Conservation (phyloP, 2,797 vertebrate species). For the Bradypodion pumilum region DNA sequence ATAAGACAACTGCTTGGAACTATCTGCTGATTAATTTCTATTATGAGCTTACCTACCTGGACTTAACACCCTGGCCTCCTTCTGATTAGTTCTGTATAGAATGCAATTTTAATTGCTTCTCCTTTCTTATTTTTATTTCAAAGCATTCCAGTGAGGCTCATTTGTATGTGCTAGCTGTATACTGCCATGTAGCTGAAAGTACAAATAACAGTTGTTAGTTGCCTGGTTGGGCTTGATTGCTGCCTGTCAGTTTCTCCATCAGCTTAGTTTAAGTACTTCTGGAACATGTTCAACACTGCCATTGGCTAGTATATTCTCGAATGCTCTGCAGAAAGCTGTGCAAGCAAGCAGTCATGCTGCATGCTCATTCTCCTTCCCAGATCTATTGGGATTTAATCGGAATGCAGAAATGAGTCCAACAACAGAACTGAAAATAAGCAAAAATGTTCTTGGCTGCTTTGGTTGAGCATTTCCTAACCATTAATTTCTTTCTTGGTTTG, state of each 20-base stretch:
- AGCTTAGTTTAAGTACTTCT: neutral
- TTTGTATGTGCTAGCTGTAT: neutral
- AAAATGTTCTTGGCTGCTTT: neutral
- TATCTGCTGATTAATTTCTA: neutral
- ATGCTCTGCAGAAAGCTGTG: neutral
- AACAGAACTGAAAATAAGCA: neutral
- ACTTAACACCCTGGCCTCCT: neutral
- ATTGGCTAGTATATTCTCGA: neutral
- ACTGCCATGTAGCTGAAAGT: neutral
- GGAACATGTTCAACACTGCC: neutral
- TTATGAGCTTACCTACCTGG: neutral
- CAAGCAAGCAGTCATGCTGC: neutral
- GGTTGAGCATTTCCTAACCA: neutral
- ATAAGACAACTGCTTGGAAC: neutral
- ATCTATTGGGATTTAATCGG: neutral
- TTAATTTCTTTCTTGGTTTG: neutral
- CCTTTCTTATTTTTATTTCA: neutral
- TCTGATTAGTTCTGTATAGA: neutral
- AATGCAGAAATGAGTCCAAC: neutral
- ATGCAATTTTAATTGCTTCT: neutral
- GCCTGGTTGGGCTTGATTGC: neutral
- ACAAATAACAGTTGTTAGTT: slow-evolving; percentile 9
- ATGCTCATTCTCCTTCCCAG: neutral
- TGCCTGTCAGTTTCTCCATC: neutral
- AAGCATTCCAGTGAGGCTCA: neutral